Base-by-base conservation (phyloP, 1,140 invertebrate genomes). In the Drosophila ananassae region DNA sequence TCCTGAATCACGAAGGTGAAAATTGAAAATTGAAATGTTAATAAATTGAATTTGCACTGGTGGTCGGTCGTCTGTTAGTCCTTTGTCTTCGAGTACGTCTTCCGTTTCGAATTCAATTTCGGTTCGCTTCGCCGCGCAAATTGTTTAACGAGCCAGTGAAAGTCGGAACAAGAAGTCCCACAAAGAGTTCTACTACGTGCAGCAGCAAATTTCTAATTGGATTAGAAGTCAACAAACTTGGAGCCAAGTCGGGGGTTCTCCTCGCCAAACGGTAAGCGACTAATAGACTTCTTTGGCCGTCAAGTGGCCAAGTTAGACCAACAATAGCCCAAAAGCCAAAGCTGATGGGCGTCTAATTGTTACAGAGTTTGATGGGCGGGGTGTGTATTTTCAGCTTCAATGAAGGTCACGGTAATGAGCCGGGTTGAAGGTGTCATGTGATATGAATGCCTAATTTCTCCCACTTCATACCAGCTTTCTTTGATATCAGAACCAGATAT, bases 1-100 rank as follows among this genome's bases (percentile, higher is more conserved):
- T 83, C 89, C 89, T 83, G 79, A 89, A 89, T 89, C 89, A 89
- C 84, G 72, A 83, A 89, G 84, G 79, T 89, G 84, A 89, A 89
- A 89, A 89, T 87, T 87, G 83, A 87, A 87, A 87, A 87, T 89
- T 89, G 79, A 89, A 83, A 89, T 77, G 84, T 69, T 73, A 89
- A 79, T 76, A 89, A 89, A 89, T 89, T 89, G 83, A 89, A 89
- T 89, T 87, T 79, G 52, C 63, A 73, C 72, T 76, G 58, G 56
- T n/a, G 34, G 34, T 37, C 34, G 34, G 34, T 37, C 34, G 34
- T 12, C 10, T 6, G 25, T 52, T 32, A 30, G 39, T 37, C 39
- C 60, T 54, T 63, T 63, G 67, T 64, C 53, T 46, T 46, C 50
- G 47, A 62, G 67, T 75, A 32, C 28, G 55, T 58, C 55, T 25